Conservation (phyloP, 2,113 vertebrate species). For the Nycticryphes semicollaris region DNA sequence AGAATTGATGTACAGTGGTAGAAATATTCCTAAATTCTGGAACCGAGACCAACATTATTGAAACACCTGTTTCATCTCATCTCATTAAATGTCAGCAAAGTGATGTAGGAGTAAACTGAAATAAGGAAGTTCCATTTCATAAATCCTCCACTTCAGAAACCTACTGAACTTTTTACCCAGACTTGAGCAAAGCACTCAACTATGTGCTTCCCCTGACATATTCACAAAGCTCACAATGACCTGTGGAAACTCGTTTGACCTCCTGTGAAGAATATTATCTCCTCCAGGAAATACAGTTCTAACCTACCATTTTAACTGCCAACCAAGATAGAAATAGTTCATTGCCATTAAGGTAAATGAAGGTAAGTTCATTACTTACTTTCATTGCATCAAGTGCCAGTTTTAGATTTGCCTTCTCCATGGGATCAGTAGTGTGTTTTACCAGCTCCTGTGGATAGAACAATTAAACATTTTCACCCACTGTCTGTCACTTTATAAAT, state of each 20-base stretch:
- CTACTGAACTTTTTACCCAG: not conserved
- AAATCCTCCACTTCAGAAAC: not conserved
- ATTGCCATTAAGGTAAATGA: not conserved
- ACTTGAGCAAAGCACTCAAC: not conserved
- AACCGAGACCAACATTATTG: not conserved
- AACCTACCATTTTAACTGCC: not conserved
- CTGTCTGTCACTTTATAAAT: not conserved
- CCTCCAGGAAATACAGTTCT: not conserved
- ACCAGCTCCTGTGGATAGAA: slow-evolving; percentile 85
- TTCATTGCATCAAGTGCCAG: slow-evolving; percentile 96
- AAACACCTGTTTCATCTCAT: not conserved
- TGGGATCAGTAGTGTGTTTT: slow-evolving; percentile 88
- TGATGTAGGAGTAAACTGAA: not conserved
- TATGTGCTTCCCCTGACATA: not conserved
- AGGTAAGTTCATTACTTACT: slow-evolving; percentile 67
- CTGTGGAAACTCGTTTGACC: not conserved
- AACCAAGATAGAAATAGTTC: not conserved
- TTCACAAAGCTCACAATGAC: not conserved
- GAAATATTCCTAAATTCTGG: not conserved
- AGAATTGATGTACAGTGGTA: not conserved
- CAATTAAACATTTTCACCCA: not conserved
- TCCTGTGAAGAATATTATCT: not conserved
- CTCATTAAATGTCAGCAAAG: not conserved
- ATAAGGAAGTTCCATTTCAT: not conserved
- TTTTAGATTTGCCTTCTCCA: slow-evolving; percentile 89